A percentile compares a stretch with the other conserved stretches of the same genome.
Conservation (phyloP, 2,797 vertebrate genomes). For the Sandelia bainsii region DNA sequence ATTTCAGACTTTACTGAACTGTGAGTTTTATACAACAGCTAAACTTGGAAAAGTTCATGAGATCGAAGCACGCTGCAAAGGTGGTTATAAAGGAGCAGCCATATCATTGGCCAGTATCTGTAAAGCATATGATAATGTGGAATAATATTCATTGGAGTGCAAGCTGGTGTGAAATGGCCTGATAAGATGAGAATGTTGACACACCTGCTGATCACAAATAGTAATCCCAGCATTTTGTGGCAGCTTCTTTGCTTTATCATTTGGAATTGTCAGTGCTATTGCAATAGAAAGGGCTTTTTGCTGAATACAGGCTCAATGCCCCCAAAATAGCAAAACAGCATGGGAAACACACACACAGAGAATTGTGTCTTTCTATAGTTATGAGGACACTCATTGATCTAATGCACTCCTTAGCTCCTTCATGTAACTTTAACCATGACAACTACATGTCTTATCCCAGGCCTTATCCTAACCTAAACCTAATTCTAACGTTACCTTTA, state of each 20-base stretch:
- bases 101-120: slow-evolving; percentile 71
- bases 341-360: background rate
- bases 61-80: slow-evolving; percentile 28
- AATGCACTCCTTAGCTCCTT: background rate
- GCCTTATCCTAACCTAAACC: no score
- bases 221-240: slow-evolving; percentile 74
- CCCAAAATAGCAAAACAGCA: slow-evolving; percentile 24
- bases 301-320: slow-evolving; percentile 35
- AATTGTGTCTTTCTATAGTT: background rate
- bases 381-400: background rate
- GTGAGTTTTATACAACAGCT: slow-evolving; percentile 33
- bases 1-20: slow-evolving; percentile 49
- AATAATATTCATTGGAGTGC: slow-evolving; percentile 83
- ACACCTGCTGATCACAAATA: slow-evolving; percentile 81
- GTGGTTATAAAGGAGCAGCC: slow-evolving; percentile 53
- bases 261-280: slow-evolving; percentile 58
- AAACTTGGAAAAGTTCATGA: slow-evolving; percentile 53
- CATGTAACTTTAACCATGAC: no score
- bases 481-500: no score
- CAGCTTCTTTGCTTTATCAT: slow-evolving; percentile 72
- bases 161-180: slow-evolving; percentile 81
- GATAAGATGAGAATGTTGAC: slow-evolving; percentile 82
- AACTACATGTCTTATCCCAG: no score
- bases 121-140: slow-evolving; percentile 76
- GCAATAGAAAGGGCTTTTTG: slow-evolving; percentile 51